Conservation (phyloP, 2,888 invertebrate genomes). For the Schrankia costaestrigalis region DNA sequence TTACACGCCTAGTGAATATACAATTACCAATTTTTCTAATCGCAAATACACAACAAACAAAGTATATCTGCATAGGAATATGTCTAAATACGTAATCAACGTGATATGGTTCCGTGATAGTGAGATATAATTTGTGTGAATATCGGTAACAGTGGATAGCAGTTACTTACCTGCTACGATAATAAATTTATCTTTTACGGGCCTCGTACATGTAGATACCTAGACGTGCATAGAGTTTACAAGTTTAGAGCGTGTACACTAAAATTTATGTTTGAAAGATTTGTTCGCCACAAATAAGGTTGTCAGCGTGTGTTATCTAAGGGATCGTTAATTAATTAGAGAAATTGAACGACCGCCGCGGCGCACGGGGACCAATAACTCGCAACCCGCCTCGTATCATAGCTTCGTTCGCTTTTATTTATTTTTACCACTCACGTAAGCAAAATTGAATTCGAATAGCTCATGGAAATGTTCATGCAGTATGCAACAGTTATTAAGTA, state of each 20-base stretch:
- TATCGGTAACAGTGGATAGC: slow-evolving; percentile 41
- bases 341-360: slow-evolving; percentile 77
- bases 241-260: slow-evolving; percentile 76
- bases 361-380: slow-evolving; percentile 78
- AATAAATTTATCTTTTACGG: slow-evolving; percentile 63
- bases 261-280: slow-evolving; percentile 79
- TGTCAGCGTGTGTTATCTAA: slow-evolving; percentile 78
- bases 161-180: slow-evolving; percentile 33
- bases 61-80: slow-evolving; percentile 35
- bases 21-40: slow-evolving; percentile 59
- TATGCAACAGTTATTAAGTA: slow-evolving; percentile 31
- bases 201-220: slow-evolving; percentile 47
- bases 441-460: slow-evolving; percentile 74
- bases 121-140: slow-evolving; percentile 42
- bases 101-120: slow-evolving; percentile 28
- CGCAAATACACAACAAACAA: slow-evolving; percentile 47
- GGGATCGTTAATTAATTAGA: slow-evolving; percentile 81
- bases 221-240: slow-evolving; percentile 70
- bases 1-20: slow-evolving; percentile 55
- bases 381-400: slow-evolving; percentile 78
- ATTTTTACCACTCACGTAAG: slow-evolving; percentile 78
- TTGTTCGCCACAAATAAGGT: slow-evolving; percentile 80
- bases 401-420: slow-evolving; percentile 73
- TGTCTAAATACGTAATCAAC: slow-evolving; percentile 33
- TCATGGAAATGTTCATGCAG: slow-evolving; percentile 50